Evolutionary conservation across 2,113 vertebrate genomes (phyloP), one percentile per base, ranked within the genome.

Genomic region (Sterrhoptilus dennistouni): DNA sequence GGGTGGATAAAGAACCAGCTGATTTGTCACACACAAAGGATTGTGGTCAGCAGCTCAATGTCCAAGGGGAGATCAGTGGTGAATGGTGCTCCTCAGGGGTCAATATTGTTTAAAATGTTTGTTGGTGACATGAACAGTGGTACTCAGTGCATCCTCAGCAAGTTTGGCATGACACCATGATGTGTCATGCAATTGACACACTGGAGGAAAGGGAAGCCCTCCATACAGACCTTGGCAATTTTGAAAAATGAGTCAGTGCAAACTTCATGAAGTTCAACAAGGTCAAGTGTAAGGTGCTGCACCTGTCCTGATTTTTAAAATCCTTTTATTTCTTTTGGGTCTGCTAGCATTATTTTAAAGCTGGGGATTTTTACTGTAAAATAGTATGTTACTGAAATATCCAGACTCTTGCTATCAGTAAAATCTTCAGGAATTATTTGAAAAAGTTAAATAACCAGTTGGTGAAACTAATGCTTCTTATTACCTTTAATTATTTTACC

Each of bases 161-260:
- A 28, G 36, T 19, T 16, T 57, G 52, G 5, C 1, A 11, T 20
- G 18, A 27, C 36, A 74, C 27, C 15, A 3, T 16, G 19, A 38
- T 9, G 12, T 11, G 9, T 15, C 59, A 22, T 50, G 27, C 36
- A 50, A 19, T 7, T 50, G 27, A 44, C 14, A 36, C 12, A 0
- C 12, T 65, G 68, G 52, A 57, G 27, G 21, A 49, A 50, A 44
- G 4, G 9, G 31, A 44, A 33, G 14, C 12, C 44, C 33, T 27
- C 23, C 36, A 50, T 33, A 57, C 1, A 5, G 33, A 74, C 14
- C 18, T 44, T 33, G 18, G 14, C 12, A 28, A 23, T 44, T 31
- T 50, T 65, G 27, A 42, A 65, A 88, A 57, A 10, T 44, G 44
- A 50, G 8, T 19, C 27, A 0, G 0, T n/a, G 23, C 2, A 28